A percentile compares a stretch with the other conserved stretches of the same genome.
Evolutionary conservation across 2,797 vertebrate genomes (phyloP).

Genomic region (Chrysocyon brachyurus): DNA sequence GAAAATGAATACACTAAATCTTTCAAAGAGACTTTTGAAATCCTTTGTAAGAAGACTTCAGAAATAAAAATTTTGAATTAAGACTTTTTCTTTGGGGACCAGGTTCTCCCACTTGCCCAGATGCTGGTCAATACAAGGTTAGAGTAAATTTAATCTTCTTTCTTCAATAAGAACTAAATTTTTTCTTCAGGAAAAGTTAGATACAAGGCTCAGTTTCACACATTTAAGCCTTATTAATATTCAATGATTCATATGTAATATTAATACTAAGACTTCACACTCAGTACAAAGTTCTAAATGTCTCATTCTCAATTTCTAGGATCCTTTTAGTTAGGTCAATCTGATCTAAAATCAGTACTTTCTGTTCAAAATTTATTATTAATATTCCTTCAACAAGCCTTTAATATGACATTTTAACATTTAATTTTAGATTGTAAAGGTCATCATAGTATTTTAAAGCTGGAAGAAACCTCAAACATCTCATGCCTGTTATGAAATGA

Average conservation of each 20-base stretch:
- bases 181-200: not conserved
- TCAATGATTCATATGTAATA: slow-evolving; percentile 7
- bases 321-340: slow-evolving; percentile 14
- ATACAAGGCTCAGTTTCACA: slow-evolving; percentile 4
- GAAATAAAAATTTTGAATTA: slow-evolving; percentile 19
- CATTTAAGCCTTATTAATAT: slow-evolving; percentile 35
- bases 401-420: slow-evolving; percentile 53
- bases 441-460: slow-evolving; percentile 44
- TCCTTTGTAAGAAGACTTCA: not conserved
- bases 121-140: not conserved
- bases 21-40: slow-evolving; percentile 31
- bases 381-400: not conserved
- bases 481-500: not conserved
- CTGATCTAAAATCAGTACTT: not conserved
- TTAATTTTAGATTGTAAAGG: slow-evolving; percentile 40
- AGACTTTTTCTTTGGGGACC: slow-evolving; percentile 23
- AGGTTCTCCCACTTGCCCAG: not conserved
- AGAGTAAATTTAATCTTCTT: slow-evolving; percentile 38
- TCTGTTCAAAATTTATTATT: slow-evolving; percentile 22
- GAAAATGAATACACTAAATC: slow-evolving; percentile 24
- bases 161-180: slow-evolving; percentile 14
- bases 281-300: slow-evolving; percentile 53
- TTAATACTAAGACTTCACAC: slow-evolving; percentile 47
- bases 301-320: slow-evolving; percentile 41
- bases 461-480: not conserved